phyloP scores from a whole-genome alignment of 2,888 invertebrate species.

The Macrosiphum euphorbiae region DNA sequence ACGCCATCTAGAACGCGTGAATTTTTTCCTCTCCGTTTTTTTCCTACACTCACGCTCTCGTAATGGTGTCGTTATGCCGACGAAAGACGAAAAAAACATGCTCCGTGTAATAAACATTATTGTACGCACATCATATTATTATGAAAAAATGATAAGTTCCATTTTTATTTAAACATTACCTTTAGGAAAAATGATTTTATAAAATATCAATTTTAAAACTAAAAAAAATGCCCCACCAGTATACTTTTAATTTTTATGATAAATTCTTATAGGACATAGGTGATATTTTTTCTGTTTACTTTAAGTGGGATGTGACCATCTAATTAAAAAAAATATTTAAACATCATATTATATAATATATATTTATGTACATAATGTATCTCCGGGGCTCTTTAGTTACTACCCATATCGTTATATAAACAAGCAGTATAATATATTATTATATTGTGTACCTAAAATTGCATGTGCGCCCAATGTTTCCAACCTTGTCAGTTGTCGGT shows the following conservation, averaged over 20 bases:
- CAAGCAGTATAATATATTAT: not conserved
- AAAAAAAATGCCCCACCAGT: not conserved
- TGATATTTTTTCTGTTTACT: not conserved
- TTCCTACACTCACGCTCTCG: not conserved
- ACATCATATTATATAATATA: too few species aligned
- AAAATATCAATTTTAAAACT: not conserved
- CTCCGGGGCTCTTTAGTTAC: not conserved
- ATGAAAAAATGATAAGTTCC: not conserved
- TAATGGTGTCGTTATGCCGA: not conserved
- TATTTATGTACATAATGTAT: not conserved
- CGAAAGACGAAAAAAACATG: not conserved
- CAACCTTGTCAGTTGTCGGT: not conserved
- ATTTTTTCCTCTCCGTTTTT: not conserved
- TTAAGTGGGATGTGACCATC: not conserved
- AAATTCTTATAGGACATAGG: too few species aligned
- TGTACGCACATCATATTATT: not conserved
- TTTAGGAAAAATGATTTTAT: not conserved
- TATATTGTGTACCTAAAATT: not conserved
- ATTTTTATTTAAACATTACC: not conserved
- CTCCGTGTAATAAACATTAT: not conserved
- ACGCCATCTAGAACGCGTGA: conserved; percentile 3
- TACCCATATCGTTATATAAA: not conserved
- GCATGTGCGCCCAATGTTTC: not conserved
- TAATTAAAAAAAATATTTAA: not conserved
- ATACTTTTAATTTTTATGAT: not conserved